Conservation (phyloP, 1,140 invertebrate species). For the Nasonia vitripennis region DNA sequence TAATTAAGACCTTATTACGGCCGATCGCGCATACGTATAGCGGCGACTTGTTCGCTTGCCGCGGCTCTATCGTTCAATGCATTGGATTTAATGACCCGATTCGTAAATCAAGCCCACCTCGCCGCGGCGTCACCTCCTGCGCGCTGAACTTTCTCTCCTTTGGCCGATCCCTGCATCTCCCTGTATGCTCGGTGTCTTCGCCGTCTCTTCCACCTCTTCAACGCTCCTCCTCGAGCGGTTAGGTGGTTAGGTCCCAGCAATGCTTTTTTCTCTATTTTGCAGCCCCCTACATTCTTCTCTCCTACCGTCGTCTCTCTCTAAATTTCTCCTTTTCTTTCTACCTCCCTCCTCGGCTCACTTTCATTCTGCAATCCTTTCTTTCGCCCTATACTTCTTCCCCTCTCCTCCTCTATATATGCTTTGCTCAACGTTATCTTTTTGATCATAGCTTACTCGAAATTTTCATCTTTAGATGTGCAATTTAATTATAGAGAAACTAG, state of each 20-base stretch:
- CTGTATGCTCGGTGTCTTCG: background rate
- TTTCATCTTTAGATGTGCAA: background rate
- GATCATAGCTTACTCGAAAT: slow-evolving; percentile 56
- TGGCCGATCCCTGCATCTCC: background rate
- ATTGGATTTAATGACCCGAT: slow-evolving; percentile 63
- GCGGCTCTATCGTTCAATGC: slow-evolving; percentile 59
- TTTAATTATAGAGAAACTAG: too few species aligned
- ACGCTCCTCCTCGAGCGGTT: background rate
- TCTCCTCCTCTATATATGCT: background rate
- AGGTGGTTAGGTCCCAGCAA: background rate
- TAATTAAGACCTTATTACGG: slow-evolving; percentile 65
- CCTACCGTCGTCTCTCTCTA: slow-evolving; percentile 44
- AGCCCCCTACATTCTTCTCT: slow-evolving; percentile 40
- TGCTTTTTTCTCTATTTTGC: slow-evolving; percentile 2
- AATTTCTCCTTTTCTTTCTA: background rate
- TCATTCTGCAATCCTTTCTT: slow-evolving; percentile 45
- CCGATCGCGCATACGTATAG: slow-evolving; percentile 27
- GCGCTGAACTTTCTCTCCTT: slow-evolving; percentile 19
- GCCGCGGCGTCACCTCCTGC: slow-evolving; percentile 6
- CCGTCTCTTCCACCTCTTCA: background rate
- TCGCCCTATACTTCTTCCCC: slow-evolving; percentile 37
- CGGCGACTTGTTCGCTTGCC: slow-evolving; percentile 55
- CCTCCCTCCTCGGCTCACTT: background rate
- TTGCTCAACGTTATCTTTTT: background rate
- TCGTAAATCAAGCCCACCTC: slow-evolving; percentile 61